phyloP scores from a whole-genome alignment of 2,113 vertebrate genomes.

The Hyperopisus bebe region DNA sequence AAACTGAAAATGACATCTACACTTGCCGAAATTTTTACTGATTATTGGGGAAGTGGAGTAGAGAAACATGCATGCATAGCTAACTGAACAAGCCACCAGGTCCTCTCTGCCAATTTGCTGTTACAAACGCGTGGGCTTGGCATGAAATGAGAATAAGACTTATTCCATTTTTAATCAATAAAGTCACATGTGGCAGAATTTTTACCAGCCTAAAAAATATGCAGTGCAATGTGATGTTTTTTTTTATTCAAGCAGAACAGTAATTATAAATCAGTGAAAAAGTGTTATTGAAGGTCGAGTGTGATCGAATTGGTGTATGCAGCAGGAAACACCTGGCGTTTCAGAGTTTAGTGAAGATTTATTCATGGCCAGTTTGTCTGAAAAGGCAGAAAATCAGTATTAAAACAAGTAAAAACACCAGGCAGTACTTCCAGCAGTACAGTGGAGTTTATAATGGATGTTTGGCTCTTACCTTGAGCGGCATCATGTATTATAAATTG shows the following conservation, averaged over 20 bases:
- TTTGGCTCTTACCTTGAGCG: not conserved
- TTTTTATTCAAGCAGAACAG: not conserved
- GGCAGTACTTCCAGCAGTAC: not conserved
- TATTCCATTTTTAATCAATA: constrained; percentile 14
- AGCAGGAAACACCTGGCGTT: not conserved
- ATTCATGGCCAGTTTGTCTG: not conserved
- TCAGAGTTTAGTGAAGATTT: not conserved
- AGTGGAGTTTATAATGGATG: not conserved
- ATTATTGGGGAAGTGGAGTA: not conserved
- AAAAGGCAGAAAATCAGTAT: not conserved
- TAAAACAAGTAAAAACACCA: not conserved
- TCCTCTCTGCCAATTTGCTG: not conserved
- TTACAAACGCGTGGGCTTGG: not conserved
- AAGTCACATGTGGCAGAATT: constrained; percentile 7
- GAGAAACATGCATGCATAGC: not conserved
- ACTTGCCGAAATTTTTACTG: not conserved
- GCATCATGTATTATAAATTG: not conserved
- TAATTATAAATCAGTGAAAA: not conserved
- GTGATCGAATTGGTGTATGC: not conserved
- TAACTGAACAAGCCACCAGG: not conserved
- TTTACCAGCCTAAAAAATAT: not conserved
- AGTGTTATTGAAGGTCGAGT: not conserved
- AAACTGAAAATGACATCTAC: not conserved
- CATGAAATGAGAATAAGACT: not conserved
- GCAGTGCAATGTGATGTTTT: not conserved